phyloP scores from a whole-genome alignment of 2,888 invertebrate genomes.

The Diaperis boleti region DNA sequence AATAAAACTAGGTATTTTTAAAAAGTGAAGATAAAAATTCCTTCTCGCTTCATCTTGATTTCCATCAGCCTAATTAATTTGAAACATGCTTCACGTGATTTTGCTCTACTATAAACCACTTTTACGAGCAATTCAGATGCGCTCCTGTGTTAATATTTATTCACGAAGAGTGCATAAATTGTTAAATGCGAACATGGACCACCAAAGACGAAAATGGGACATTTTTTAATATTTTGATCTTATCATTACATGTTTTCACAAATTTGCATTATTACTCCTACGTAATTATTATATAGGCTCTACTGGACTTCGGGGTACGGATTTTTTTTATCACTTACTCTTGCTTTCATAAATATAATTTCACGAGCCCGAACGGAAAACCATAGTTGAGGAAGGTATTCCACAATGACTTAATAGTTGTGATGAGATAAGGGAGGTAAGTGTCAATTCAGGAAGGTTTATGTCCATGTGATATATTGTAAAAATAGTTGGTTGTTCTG shows the following conservation, averaged over 20 bases:
- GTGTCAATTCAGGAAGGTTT: too few species aligned
- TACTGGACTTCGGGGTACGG: too few species aligned
- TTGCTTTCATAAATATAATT: too few species aligned
- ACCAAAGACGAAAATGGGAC: slow-evolving; percentile 7
- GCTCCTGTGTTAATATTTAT: slow-evolving; percentile 18
- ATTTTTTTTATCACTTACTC: too few species aligned
- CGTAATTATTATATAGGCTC: background rate
- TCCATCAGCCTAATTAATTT: slow-evolving; percentile 24
- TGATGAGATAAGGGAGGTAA: too few species aligned
- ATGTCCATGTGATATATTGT: too few species aligned
- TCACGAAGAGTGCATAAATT: slow-evolving; percentile 12
- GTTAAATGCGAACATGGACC: slow-evolving; percentile 8
- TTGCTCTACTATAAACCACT: slow-evolving; percentile 23
- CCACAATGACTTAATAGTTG: too few species aligned
- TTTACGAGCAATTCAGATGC: slow-evolving; percentile 19
- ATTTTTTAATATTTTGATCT: background rate
- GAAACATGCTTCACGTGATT: slow-evolving; percentile 30
- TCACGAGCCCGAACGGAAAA: too few species aligned
- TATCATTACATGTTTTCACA: background rate
- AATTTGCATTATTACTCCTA: background rate
- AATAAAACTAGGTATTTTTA: background rate
- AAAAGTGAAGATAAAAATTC: slow-evolving; percentile 5
- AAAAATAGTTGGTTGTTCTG: too few species aligned
- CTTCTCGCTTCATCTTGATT: slow-evolving; percentile 12
- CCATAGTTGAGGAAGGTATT: too few species aligned